Evolutionary conservation across 2,113 vertebrate genomes (phyloP).

Genomic region (Orycteropus afer): DNA sequence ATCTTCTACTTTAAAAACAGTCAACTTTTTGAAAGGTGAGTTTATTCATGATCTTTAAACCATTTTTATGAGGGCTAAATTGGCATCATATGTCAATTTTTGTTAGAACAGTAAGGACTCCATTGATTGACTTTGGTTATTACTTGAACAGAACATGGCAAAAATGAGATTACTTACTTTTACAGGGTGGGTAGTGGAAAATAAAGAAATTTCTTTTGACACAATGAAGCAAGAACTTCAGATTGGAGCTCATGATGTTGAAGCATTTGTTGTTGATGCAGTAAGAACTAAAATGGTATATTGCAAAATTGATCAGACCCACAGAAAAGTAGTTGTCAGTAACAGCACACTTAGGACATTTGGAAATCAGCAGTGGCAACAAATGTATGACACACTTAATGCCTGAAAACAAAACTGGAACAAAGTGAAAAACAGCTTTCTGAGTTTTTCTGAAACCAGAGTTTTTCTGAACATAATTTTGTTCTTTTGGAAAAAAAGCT

Average conservation of each 20-base stretch:
- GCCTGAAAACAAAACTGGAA: slow-evolving; percentile 94
- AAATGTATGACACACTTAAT: not conserved
- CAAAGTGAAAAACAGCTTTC: slow-evolving; percentile 94
- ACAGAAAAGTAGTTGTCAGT: slow-evolving; percentile 78
- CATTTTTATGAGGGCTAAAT: slow-evolving; percentile 95
- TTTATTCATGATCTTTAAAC: slow-evolving; percentile 83
- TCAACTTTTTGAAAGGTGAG: slow-evolving; percentile 87
- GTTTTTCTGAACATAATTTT: not conserved
- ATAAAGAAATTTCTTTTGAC: slow-evolving; percentile 97
- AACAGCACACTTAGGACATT: too few species aligned
- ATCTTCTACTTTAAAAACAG: slow-evolving; percentile 90
- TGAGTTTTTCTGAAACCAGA: slow-evolving; percentile 92
- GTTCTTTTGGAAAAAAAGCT: not conserved
- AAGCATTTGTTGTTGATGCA: slow-evolving; percentile 95
- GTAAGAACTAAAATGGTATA: slow-evolving; percentile 97
- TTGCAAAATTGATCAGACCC: slow-evolving; percentile 97
- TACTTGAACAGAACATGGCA: slow-evolving; percentile 97
- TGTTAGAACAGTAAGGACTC: slow-evolving; percentile 97
- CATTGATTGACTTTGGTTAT: slow-evolving; percentile 93
- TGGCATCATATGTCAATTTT: slow-evolving; percentile 91
- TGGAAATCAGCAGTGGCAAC: too few species aligned
- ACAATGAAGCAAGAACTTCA: slow-evolving; percentile 98
- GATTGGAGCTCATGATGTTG: slow-evolving; percentile 95
- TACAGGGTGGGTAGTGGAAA: slow-evolving; percentile 97
- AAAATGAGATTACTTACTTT: slow-evolving; percentile 92